Percentiles rank a stretch among this genome's conserved stretches.
These are phyloP conservation scores for Neocloeon triangulifer DNA, from an alignment of 1,140 invertebrate species.

Conservation along the genomic window DNA sequence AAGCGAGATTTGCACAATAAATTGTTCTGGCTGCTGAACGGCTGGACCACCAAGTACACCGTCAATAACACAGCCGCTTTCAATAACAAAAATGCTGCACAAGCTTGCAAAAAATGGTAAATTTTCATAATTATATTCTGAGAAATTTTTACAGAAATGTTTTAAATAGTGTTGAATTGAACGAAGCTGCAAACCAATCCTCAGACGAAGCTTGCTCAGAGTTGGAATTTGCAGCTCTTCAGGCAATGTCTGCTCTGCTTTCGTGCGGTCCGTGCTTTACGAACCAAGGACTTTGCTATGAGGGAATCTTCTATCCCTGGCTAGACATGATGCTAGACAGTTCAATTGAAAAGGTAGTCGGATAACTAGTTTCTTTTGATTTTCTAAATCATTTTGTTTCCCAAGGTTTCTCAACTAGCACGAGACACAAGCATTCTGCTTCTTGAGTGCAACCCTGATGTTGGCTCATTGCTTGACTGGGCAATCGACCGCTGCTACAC, in stretches of 20 bases:
- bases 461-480: slow-evolving; percentile 84
- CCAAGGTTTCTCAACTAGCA: slow-evolving; percentile 67
- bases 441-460: slow-evolving; percentile 90
- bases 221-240: slow-evolving; percentile 38
- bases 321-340: slow-evolving; percentile 73
- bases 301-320: slow-evolving; percentile 78
- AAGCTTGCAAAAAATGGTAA: no score
- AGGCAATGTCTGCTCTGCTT: slow-evolving; percentile 83
- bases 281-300: slow-evolving; percentile 54
- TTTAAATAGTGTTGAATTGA: no score
- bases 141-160: no score
- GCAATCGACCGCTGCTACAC: slow-evolving; percentile 94
- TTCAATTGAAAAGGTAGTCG: slow-evolving; percentile 56
- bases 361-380: slow-evolving; percentile 6
- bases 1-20: slow-evolving; percentile 67
- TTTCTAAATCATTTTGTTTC: slow-evolving; percentile 3
- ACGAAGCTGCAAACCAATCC: slow-evolving; percentile 9
- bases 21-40: slow-evolving; percentile 77
- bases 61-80: slow-evolving; percentile 9
- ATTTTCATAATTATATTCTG: no score
- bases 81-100: slow-evolving; percentile 12
- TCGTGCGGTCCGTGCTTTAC: slow-evolving; percentile 92
- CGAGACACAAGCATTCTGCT: slow-evolving; percentile 84
- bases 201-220: slow-evolving; percentile 22
- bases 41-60: slow-evolving; percentile 36